Percentiles rank a stretch among this genome's conserved stretches.
phyloP scores from a whole-genome alignment of 2,113 vertebrate genomes.

The Misgurnus mizolepis region DNA sequence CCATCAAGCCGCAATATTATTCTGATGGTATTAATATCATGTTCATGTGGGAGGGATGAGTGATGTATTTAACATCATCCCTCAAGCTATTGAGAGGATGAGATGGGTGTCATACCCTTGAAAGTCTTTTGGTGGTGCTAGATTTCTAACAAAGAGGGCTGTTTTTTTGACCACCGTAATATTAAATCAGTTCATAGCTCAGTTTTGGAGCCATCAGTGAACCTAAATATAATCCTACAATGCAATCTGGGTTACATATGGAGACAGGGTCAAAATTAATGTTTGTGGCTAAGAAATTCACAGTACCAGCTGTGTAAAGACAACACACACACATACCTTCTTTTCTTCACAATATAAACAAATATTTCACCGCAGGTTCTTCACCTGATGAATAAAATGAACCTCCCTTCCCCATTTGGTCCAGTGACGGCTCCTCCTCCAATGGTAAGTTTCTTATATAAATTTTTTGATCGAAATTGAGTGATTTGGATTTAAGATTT shows the following conservation, averaged over 20 bases:
- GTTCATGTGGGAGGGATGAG: slow-evolving; percentile 69
- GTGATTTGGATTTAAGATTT: background rate
- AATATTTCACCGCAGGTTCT: slow-evolving; percentile 81
- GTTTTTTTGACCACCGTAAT: background rate
- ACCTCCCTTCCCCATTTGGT: slow-evolving; percentile 93
- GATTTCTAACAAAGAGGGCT: slow-evolving; percentile 19
- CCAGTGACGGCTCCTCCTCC: slow-evolving; percentile 86
- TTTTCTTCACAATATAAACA: slow-evolving; percentile 28
- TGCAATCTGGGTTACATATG: slow-evolving; percentile 67
- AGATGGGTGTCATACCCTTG: slow-evolving; percentile 38
- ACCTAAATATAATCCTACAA: slow-evolving; percentile 22
- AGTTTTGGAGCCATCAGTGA: background rate
- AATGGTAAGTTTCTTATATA: slow-evolving; percentile 74
- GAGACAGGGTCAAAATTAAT: slow-evolving; percentile 57
- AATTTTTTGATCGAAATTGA: background rate
- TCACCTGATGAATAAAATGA: slow-evolving; percentile 99
- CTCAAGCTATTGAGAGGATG: slow-evolving; percentile 43
- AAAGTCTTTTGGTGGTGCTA: slow-evolving; percentile 70
- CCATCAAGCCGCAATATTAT: slow-evolving; percentile 71
- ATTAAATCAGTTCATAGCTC: slow-evolving; percentile 23
- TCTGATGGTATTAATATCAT: slow-evolving; percentile 68
- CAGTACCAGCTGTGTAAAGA: slow-evolving; percentile 50
- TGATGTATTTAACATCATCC: slow-evolving; percentile 70
- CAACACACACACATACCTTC: slow-evolving; percentile 21
- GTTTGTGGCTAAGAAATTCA: slow-evolving; percentile 47